Percentiles rank a stretch among this genome's conserved stretches.
phyloP scores from a whole-genome alignment of 2,888 invertebrate species.

The Ectemnius cavifrons region DNA sequence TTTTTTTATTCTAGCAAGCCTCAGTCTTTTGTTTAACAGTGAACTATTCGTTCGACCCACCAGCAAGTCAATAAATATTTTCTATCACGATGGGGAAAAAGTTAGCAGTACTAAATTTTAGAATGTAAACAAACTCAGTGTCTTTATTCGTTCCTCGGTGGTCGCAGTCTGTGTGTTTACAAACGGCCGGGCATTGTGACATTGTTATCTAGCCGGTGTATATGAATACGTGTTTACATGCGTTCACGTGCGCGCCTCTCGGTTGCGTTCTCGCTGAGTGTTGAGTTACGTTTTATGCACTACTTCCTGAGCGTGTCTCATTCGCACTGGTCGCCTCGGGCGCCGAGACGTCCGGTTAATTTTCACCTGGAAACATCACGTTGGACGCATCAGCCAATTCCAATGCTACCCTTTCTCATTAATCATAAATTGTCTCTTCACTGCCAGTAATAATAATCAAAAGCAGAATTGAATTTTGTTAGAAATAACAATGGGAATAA shows the following conservation, averaged over 20 bases:
- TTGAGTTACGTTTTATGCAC: conserved; percentile 26
- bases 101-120: too few species aligned
- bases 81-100: too few species aligned
- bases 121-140: not conserved
- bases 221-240: too few species aligned
- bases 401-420: not conserved
- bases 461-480: too few species aligned
- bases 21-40: too few species aligned
- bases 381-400: not conserved
- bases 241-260: too few species aligned
- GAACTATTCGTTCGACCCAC: too few species aligned
- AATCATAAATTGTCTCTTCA: not conserved
- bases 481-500: too few species aligned
- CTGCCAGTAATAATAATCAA: too few species aligned
- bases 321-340: not conserved
- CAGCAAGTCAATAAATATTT: too few species aligned
- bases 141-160: not conserved
- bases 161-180: not conserved
- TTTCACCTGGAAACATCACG: conserved; percentile 25
- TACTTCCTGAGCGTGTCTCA: conserved; percentile 8
- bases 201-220: not conserved
- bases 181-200: not conserved
- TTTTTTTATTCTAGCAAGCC: too few species aligned
- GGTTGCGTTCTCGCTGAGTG: not conserved
- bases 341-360: conserved; percentile 20